Base-by-base conservation (phyloP, 1,140 invertebrate genomes). In the Matsumurasca onukii region DNA sequence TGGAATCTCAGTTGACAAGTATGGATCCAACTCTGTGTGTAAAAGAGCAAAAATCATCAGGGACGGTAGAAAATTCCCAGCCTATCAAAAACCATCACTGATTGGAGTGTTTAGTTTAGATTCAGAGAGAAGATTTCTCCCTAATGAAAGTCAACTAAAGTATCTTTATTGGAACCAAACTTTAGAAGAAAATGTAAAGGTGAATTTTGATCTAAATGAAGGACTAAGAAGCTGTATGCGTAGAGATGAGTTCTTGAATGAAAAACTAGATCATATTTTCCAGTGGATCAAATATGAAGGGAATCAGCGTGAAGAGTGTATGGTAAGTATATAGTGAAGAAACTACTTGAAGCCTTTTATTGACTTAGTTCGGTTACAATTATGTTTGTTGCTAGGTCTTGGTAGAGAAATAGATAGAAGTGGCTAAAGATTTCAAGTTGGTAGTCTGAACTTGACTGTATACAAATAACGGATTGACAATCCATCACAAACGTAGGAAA, bases 101-200 rank as follows among this genome's bases (percentile, higher is more conserved):
- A 75, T 82, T 31, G 83, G 83, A 69, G 82, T 78, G 69, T 85
- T 80, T 62, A 82, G 82, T 73, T 61, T 84, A 2, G 78, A 83
- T 67, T 77, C 70, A 31, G 31, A 78, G 17, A 68, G 76, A 13
- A 45, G 77, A 51, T 80, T 78, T 72, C 64, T 68, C 39, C 69
- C 71, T 2, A 73, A 80, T 74, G 74, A 79, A 20, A 76, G 76
- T 0, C 77, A 84, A 73, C 68, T 85, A 27, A 84, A 82, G 71
- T 86, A 82, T 79, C 78, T 80, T 17, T 72, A 75, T 24, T 17
- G 67, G 68, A 72, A 78, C 31, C 66, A 74, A 71, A 55, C 63
- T n/a, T 71, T 66, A 20, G 76, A 77, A 63, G 78, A 84, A 1
- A 34, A 87, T 76, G 79, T 87, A n/a, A 82, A 86, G 55, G 68